phyloP scores from a whole-genome alignment of 1,140 invertebrate species.

The Drosophila ironensis region DNA sequence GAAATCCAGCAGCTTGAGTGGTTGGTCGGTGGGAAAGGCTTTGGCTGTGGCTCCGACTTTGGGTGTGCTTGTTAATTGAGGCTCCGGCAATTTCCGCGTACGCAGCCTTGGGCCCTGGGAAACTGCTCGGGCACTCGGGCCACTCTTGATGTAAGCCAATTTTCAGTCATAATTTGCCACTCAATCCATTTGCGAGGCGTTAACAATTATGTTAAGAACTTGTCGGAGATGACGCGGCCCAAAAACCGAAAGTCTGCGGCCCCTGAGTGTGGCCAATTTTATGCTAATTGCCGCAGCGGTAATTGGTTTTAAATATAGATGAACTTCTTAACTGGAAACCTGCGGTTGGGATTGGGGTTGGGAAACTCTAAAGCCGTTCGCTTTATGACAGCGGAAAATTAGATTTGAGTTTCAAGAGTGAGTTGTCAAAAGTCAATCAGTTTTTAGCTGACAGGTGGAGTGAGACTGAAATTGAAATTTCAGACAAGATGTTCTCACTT shows the following conservation, averaged over 20 bases:
- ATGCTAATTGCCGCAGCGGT: slow-evolving; percentile 51
- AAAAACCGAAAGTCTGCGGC: slow-evolving; percentile 44
- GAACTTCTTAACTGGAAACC: neutral
- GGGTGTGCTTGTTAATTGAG: slow-evolving; percentile 71
- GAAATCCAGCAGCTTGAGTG: slow-evolving; percentile 33
- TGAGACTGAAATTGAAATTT: too few species aligned
- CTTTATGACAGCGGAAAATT: too few species aligned
- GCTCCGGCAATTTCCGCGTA: slow-evolving; percentile 57
- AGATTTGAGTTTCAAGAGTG: too few species aligned
- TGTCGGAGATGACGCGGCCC: slow-evolving; percentile 48
- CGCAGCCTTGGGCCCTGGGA: slow-evolving; percentile 62
- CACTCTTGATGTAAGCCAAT: slow-evolving; percentile 45
- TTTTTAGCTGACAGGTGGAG: too few species aligned
- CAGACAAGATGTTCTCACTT: too few species aligned
- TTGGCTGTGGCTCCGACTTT: too few species aligned
- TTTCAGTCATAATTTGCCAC: slow-evolving; percentile 57
- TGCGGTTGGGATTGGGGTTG: neutral
- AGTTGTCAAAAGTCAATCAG: too few species aligned
- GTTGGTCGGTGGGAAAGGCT: slow-evolving; percentile 54
- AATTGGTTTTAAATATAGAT: slow-evolving; percentile 41
- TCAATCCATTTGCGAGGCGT: slow-evolving; percentile 60
- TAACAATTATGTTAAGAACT: slow-evolving; percentile 47
- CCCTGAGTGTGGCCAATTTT: slow-evolving; percentile 29
- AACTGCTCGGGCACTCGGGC: slow-evolving; percentile 19
- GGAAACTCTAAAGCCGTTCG: too few species aligned